Base-by-base conservation (phyloP, 2,113 vertebrate genomes). In the Eurypyga helias region DNA sequence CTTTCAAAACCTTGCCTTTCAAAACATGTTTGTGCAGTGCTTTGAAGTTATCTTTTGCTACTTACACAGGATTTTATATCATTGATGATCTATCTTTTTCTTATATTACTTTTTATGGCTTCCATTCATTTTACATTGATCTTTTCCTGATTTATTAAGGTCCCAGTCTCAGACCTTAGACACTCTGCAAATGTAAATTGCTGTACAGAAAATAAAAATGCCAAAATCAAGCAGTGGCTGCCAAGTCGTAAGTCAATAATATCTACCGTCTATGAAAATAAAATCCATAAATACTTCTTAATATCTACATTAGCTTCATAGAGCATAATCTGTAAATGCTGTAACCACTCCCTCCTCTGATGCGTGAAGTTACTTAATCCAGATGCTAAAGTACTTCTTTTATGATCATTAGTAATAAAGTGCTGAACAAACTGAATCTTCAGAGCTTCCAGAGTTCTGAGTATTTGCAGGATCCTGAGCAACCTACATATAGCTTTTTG, bases 201-300 rank as follows among this genome's bases (percentile, higher is more conserved):
- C 4, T 3, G 34, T 21, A 82, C 33, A 89, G 86, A 95, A 97
- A 90, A 97, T 95, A 97, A 96, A 97, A 97, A 91, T 87, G 90
- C 77, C 89, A 89, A 97, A 93, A 92, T 92, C 86, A 91, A 57
- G 6, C 89, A 91, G 89, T 45, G 34, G 36, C 65, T 92, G 66
- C 83, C 95, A 97, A 96, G 89, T 75, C 89, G 65, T 97, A 89
- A 95, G 45, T 97, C 92, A 95, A 34, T 82, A 89, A 84, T 92
- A 90, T 92, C 90, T 95, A 87, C 57, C 28, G 84, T 76, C 86
- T 81, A 49, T 54, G 94, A 91, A 95, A 93, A 96, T 93, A 94
- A 95, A 95, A 84, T 64, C 80, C 90, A 95, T 96, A 95, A 97
- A 97, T 89, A 78, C 28, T 92, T 41, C 61, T 81, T 95, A 96